phyloP scores from a whole-genome alignment of 2,797 vertebrate species.

The Onychomys torridus region DNA sequence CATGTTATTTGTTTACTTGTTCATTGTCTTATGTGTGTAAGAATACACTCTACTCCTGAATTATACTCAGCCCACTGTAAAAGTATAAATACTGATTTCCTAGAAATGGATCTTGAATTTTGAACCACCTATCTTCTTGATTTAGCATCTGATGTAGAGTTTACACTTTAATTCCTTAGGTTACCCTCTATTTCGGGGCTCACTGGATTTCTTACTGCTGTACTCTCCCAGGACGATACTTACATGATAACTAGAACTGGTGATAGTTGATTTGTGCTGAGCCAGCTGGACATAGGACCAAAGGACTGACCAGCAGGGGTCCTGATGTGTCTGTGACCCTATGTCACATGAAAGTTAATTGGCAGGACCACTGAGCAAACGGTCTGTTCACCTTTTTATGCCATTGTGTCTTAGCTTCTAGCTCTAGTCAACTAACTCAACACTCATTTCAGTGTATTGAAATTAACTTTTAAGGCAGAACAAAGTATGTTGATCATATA shows the following conservation, averaged over 20 bases:
- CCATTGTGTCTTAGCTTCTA: background rate
- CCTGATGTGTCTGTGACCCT: slow-evolving; percentile 59
- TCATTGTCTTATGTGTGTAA: background rate
- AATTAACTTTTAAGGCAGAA: slow-evolving; percentile 58
- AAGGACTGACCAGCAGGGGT: background rate
- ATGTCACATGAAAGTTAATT: slow-evolving; percentile 29
- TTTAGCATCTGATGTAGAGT: slow-evolving; percentile 47
- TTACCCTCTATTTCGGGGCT: slow-evolving; percentile 6
- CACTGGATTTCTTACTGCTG: background rate
- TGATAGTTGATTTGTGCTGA: slow-evolving; percentile 66
- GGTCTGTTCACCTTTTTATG: background rate
- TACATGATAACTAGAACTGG: background rate
- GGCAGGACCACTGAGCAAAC: background rate
- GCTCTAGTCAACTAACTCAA: background rate
- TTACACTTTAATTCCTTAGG: background rate
- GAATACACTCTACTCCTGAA: background rate
- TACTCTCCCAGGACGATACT: background rate
- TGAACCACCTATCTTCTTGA: background rate
- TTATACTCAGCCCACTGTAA: background rate
- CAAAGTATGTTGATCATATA: slow-evolving; percentile 38
- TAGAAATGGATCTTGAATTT: slow-evolving; percentile 47
- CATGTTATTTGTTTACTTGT: background rate
- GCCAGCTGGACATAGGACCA: background rate
- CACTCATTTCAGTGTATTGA: slow-evolving; percentile 45
- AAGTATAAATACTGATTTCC: background rate